A percentile compares a stretch with the other conserved stretches of the same genome.
These are phyloP conservation scores for Micrasema longulum DNA, from an alignment of 1,140 invertebrate species.

Conservation along the genomic window DNA sequence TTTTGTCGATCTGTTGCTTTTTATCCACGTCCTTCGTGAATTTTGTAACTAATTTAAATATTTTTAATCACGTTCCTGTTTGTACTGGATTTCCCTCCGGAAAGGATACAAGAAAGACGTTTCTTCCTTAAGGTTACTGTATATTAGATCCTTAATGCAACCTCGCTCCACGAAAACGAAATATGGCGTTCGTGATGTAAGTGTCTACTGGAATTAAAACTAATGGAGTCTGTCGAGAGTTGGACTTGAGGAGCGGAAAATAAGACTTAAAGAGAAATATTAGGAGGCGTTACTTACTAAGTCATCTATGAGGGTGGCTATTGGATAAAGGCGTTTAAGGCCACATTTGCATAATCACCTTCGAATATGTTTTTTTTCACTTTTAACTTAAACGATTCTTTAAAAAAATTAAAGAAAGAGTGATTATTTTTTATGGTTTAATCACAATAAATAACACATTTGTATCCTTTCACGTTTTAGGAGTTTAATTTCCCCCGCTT, in stretches of 20 bases:
- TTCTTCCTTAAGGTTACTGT: too few species aligned
- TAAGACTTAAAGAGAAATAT: slow-evolving; percentile 10
- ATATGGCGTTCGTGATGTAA: slow-evolving; percentile 29
- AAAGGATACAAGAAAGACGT: too few species aligned
- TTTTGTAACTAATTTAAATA: too few species aligned
- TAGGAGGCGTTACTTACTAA: slow-evolving; percentile 15
- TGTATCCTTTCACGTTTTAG: neutral
- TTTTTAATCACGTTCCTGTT: too few species aligned
- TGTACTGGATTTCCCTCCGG: too few species aligned
- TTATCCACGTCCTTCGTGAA: too few species aligned
- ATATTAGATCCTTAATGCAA: too few species aligned
- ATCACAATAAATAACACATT: slow-evolving; percentile 14
- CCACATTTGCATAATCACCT: slow-evolving; percentile 32
- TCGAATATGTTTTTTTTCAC: neutral
- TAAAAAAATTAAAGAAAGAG: neutral
- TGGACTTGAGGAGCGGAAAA: slow-evolving; percentile 10
- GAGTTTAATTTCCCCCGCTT: neutral
- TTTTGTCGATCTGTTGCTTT: too few species aligned
- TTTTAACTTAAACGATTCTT: slow-evolving; percentile 10
- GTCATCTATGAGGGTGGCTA: slow-evolving; percentile 9
- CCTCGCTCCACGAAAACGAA: slow-evolving; percentile 13
- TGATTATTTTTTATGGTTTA: neutral
- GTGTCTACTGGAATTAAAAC: slow-evolving; percentile 35
- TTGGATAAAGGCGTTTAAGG: slow-evolving; percentile 36
- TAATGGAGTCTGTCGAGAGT: slow-evolving; percentile 11